Percentiles rank a stretch among this genome's conserved stretches.
phyloP scores from a whole-genome alignment of 2,797 vertebrate species.

The Carapus acus region DNA sequence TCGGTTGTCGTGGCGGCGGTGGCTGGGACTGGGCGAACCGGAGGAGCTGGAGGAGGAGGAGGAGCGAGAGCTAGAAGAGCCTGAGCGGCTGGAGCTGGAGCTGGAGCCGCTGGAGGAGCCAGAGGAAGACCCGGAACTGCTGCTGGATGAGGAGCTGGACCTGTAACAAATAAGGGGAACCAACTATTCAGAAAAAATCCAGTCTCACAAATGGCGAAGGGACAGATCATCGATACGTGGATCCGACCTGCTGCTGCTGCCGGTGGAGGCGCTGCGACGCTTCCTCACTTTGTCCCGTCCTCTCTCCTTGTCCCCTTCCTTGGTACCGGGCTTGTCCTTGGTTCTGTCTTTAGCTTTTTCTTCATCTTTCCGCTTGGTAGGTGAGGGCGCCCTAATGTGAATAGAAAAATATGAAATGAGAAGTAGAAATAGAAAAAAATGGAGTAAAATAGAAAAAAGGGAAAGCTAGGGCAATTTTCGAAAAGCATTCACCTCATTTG shows the following conservation, averaged over 20 bases:
- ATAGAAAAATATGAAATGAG: no score
- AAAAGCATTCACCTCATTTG: no score
- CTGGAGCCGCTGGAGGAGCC: constrained; percentile 96
- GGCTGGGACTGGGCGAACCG: constrained; percentile 86
- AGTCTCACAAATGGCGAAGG: no score
- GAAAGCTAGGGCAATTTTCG: no score
- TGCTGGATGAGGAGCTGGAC: constrained; percentile 94
- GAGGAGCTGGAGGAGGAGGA: constrained; percentile 94
- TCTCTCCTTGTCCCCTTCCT: constrained; percentile 90
- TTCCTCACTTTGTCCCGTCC: constrained; percentile 88
- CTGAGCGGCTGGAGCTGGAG: constrained; percentile 89
- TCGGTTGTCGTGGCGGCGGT: constrained; percentile 90
- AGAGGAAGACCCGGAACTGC: constrained; percentile 92
- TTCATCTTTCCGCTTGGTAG: constrained; percentile 92
- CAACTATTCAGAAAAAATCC: no score
- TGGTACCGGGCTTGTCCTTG: constrained; percentile 85
- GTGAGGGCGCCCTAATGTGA: constrained; percentile 98
- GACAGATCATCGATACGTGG: no score
- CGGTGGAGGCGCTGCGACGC: constrained; percentile 89
- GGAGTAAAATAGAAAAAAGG: no score
- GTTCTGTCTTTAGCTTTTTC: constrained; percentile 88
- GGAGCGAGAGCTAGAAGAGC: constrained; percentile 90
- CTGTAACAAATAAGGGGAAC: constrained; percentile 47
- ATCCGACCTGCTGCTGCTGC: constrained; percentile 87
- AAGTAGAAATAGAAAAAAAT: background rate